phyloP scores from a whole-genome alignment of 2,113 vertebrate genomes.

The Shinisaurus crocodilurus region DNA sequence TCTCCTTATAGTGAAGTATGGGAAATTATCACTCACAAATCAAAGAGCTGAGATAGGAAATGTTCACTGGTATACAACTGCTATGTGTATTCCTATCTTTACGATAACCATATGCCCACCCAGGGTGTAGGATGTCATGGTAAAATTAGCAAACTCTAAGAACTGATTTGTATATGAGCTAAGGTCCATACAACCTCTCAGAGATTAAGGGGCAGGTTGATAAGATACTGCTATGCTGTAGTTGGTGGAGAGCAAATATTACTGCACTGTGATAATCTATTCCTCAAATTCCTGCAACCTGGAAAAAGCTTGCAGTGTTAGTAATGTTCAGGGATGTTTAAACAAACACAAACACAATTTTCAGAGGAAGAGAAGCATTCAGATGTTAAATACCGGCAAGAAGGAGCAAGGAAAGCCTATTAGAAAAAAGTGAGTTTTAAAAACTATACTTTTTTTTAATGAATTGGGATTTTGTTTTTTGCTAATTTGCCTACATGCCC shows the following conservation, averaged over 20 bases:
- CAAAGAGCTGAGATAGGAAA: not conserved
- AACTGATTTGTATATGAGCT: not conserved
- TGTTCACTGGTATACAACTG: not conserved
- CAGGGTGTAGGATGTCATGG: not conserved
- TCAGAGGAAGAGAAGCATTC: not conserved
- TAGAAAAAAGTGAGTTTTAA: not conserved
- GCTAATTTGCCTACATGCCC: not conserved
- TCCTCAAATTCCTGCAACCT: not conserved
- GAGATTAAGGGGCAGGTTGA: not conserved
- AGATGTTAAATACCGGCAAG: not conserved
- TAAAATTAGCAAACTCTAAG: not conserved
- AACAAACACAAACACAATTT: not conserved
- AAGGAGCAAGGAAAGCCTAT: not conserved
- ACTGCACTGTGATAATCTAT: not conserved
- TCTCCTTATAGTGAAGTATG: not conserved
- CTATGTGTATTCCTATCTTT: not conserved
- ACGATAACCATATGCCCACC: not conserved
- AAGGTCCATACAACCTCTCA: not conserved
- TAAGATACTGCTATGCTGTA: not conserved
- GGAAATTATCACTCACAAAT: conserved; percentile 1
- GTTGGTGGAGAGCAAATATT: not conserved
- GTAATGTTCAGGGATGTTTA: not conserved
- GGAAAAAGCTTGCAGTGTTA: not conserved
- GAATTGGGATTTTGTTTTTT: not conserved
- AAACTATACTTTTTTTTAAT: not conserved